These are phyloP conservation scores for Halictus ligatus DNA, from an alignment of 2,888 invertebrate species.

Conservation along the genomic window DNA sequence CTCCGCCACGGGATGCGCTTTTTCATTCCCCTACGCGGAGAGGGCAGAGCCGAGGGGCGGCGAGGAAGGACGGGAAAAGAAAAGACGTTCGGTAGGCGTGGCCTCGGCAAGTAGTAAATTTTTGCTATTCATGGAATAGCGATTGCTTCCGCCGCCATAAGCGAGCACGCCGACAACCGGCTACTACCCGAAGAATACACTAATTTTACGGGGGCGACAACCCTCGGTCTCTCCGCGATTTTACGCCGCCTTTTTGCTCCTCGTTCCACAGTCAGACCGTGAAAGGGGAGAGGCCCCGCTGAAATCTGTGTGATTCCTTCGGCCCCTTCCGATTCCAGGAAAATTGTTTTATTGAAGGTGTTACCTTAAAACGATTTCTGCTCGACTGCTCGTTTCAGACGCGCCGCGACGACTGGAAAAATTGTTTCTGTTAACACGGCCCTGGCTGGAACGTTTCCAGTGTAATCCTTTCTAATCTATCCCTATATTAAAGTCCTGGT, in stretches of 20 bases:
- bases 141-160: slow-evolving; percentile 76
- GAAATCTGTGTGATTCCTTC: slow-evolving; percentile 22
- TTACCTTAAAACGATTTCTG: slow-evolving; percentile 28
- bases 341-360: slow-evolving; percentile 17
- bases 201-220: slow-evolving; percentile 77
- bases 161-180: slow-evolving; percentile 67
- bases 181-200: slow-evolving; percentile 76
- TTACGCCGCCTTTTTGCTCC: slow-evolving; percentile 38
- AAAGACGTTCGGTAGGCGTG: slow-evolving; percentile 41
- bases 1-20: slow-evolving; percentile 38
- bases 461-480: no score
- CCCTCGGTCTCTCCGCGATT: slow-evolving; percentile 34
- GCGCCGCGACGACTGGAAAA: background rate
- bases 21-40: slow-evolving; percentile 36
- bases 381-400: slow-evolving; percentile 4
- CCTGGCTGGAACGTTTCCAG: background rate
- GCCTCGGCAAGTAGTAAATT: slow-evolving; percentile 70
- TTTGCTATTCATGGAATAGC: slow-evolving; percentile 82
- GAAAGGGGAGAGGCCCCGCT: background rate
- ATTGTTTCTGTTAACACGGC: background rate
- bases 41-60: background rate
- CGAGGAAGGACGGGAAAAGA: slow-evolving; percentile 24
- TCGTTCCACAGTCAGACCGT: slow-evolving; percentile 11
- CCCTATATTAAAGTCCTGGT: no score
- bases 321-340: background rate